phyloP scores from a whole-genome alignment of 2,888 invertebrate genomes.

The Eulithis prunata region DNA sequence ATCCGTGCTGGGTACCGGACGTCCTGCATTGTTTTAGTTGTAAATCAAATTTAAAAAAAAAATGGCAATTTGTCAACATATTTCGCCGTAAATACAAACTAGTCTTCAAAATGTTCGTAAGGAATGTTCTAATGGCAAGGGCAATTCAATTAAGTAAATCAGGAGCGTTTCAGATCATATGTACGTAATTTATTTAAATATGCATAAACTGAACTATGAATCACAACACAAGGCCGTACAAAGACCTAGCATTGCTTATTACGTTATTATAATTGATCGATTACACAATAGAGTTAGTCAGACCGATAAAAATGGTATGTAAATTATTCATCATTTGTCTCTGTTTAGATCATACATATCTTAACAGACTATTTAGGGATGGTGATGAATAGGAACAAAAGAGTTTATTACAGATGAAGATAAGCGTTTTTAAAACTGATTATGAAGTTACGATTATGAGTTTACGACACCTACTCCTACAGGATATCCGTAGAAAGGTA shows the following conservation, averaged over 20 bases:
- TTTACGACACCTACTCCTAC: no score
- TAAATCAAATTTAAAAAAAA: no score
- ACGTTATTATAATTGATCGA: slow-evolving; percentile 48
- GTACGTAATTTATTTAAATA: slow-evolving; percentile 12
- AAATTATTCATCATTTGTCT: slow-evolving; percentile 4
- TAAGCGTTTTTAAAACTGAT: slow-evolving; percentile 7
- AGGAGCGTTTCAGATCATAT: background rate
- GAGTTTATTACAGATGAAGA: slow-evolving; percentile 24
- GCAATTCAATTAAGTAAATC: background rate
- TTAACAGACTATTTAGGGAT: slow-evolving; percentile 14
- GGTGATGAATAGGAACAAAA: slow-evolving; percentile 33
- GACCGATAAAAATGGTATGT: slow-evolving; percentile 21
- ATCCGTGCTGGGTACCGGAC: slow-evolving; percentile 46
- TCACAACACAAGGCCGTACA: slow-evolving; percentile 52
- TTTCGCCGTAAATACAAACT: no score
- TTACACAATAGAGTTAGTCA: slow-evolving; percentile 58
- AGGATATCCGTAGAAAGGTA: no score
- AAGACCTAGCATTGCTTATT: slow-evolving; percentile 52
- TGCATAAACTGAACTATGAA: slow-evolving; percentile 41
- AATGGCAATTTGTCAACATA: no score
- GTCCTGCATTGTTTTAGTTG: slow-evolving; percentile 22
- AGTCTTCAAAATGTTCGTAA: no score
- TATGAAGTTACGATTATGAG: no score
- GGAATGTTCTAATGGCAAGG: background rate
- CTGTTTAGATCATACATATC: slow-evolving; percentile 9